A percentile compares a stretch with the other conserved stretches of the same genome.
Evolutionary conservation across 1,140 invertebrate genomes (phyloP).

Genomic region (Zaprionus davidi): DNA sequence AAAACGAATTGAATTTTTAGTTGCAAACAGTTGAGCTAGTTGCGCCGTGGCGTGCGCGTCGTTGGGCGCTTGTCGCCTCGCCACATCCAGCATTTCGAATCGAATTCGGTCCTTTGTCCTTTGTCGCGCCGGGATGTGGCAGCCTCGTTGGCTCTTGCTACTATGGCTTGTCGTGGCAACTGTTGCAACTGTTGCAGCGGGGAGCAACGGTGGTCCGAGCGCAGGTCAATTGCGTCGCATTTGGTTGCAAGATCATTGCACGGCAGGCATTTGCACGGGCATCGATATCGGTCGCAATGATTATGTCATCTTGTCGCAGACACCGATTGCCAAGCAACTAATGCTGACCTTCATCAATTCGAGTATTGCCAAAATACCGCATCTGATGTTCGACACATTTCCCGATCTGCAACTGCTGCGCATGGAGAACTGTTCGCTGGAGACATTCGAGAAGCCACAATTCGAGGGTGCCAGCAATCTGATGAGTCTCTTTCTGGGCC

Average conservation of each 20-base stretch:
- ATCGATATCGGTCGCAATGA: conserved; percentile 73
- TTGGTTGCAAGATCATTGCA: conserved; percentile 82
- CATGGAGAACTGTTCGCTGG: conserved; percentile 80
- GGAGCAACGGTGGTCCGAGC: conserved; percentile 2
- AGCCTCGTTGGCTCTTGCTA: conserved; percentile 10
- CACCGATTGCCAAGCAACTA: conserved; percentile 63
- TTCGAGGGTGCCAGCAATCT: conserved; percentile 81
- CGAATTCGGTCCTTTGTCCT: conserved; percentile 9
- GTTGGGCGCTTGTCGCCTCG: conserved; percentile 55
- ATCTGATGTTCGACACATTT: conserved; percentile 80
- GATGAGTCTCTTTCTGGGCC: conserved; percentile 72
- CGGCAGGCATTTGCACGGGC: conserved; percentile 64
- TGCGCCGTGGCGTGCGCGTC: conserved; percentile 75
- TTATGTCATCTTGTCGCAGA: conserved; percentile 77
- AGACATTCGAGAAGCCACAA: conserved; percentile 77
- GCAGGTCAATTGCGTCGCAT: conserved; percentile 73
- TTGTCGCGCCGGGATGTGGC: conserved; percentile 33
- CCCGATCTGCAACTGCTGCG: conserved; percentile 78
- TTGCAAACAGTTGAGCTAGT: conserved; percentile 66
- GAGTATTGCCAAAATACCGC: conserved; percentile 78
- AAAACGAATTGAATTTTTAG: conserved; percentile 22
- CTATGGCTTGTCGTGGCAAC: conserved; percentile 20
- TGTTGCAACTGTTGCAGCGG: conserved; percentile 8
- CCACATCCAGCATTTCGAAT: background rate
- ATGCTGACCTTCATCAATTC: conserved; percentile 78